Conservation (phyloP, 1,140 invertebrate genomes). For the Drosophila nebulosa region DNA sequence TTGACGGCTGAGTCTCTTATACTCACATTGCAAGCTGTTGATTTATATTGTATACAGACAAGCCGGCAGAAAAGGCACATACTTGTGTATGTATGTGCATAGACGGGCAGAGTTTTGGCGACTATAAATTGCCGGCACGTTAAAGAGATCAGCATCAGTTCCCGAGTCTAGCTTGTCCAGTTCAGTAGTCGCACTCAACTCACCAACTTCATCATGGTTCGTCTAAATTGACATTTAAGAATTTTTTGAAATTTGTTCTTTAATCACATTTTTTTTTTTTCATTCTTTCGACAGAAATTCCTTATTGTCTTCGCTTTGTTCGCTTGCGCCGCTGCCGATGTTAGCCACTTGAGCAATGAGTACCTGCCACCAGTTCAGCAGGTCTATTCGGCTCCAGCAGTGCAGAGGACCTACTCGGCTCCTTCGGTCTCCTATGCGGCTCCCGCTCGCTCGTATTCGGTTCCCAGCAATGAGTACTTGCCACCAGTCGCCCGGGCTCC, state of each 20-base stretch:
- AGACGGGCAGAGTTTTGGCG: conserved; percentile 32
- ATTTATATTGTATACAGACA: neutral
- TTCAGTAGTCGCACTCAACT: conserved; percentile 40
- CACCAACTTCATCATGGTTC: conserved; percentile 59
- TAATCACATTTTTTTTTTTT: neutral
- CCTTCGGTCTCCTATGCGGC: conserved; percentile 18
- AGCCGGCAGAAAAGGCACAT: neutral
- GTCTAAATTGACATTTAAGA: conserved; percentile 22
- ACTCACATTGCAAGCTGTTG: conserved; percentile 38
- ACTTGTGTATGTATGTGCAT: conserved; percentile 4
- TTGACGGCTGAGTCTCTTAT: neutral
- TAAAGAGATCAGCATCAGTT: conserved; percentile 78
- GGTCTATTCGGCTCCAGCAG: conserved; percentile 30
- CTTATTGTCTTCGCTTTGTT: conserved; percentile 73
- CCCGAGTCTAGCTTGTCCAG: conserved; percentile 72
- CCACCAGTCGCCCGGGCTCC: conserved; percentile 12
- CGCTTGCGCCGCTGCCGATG: conserved; percentile 73
- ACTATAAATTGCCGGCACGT: conserved; percentile 75
- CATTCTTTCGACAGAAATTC: conserved; percentile 66
- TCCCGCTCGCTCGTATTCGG: conserved; percentile 12
- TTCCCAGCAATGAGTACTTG: conserved; percentile 1
- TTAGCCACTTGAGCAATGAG: conserved; percentile 71
- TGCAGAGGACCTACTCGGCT: conserved; percentile 30
- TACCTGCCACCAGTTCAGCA: conserved; percentile 60
- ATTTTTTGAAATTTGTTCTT: conserved; percentile 4